These are phyloP conservation scores for Latheticus oryzae DNA, from an alignment of 2,888 invertebrate species.

Conservation along the genomic window DNA sequence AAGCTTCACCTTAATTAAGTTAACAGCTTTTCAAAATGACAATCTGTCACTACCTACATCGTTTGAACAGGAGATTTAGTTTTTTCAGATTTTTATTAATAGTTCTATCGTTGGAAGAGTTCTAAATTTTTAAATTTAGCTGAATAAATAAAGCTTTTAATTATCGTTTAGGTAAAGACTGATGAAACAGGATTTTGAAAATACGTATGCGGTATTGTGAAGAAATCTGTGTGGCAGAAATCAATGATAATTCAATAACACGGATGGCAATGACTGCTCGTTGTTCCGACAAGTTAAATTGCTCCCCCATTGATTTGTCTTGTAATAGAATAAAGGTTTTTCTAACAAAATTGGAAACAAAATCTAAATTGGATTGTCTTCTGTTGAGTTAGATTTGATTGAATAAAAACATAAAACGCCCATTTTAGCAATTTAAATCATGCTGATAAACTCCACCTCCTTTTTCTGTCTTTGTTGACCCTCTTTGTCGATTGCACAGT, in stretches of 20 bases:
- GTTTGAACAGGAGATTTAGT: background rate
- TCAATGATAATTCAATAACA: slow-evolving; percentile 62
- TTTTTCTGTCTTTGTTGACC: slow-evolving; percentile 44
- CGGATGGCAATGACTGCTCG: slow-evolving; percentile 56
- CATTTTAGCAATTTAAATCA: slow-evolving; percentile 66
- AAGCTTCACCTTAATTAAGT: slow-evolving; percentile 24
- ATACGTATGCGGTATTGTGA: too few relatives aligned
- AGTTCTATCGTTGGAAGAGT: too few relatives aligned
- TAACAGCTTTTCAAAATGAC: slow-evolving; percentile 8
- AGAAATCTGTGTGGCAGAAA: slow-evolving; percentile 58
- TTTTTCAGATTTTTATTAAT: too few relatives aligned
- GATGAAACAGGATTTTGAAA: too few relatives aligned
- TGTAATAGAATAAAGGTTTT: slow-evolving; percentile 57
- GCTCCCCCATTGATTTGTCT: slow-evolving; percentile 55
- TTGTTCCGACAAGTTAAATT: slow-evolving; percentile 56
- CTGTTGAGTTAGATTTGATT: slow-evolving; percentile 61
- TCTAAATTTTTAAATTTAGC: too few relatives aligned
- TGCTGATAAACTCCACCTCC: slow-evolving; percentile 58
- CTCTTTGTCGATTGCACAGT: slow-evolving; percentile 39
- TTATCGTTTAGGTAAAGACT: too few relatives aligned
- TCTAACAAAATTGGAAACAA: slow-evolving; percentile 57
- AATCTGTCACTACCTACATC: background rate
- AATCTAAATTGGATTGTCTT: slow-evolving; percentile 59
- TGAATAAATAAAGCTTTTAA: too few relatives aligned
- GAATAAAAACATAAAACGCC: slow-evolving; percentile 65